These are phyloP conservation scores for Achlya flavicornis DNA, from an alignment of 2,888 invertebrate genomes.

Conservation along the genomic window DNA sequence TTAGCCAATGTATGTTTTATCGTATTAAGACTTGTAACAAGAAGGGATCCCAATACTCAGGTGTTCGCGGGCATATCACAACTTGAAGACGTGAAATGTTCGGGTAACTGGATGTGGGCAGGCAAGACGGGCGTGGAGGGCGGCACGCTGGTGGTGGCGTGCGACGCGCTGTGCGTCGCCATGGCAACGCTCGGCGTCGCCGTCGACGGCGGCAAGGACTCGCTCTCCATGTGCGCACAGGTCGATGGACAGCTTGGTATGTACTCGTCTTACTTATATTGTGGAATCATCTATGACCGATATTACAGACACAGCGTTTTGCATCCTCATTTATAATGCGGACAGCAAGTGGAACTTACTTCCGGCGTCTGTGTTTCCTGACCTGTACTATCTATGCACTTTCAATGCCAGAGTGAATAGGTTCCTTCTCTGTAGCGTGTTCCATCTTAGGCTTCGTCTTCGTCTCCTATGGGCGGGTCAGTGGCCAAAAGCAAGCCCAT, in stretches of 20 bases:
- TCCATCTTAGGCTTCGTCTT: no score
- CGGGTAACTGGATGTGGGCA: slow-evolving; percentile 99
- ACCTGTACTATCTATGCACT: no score
- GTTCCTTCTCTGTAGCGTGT: no score
- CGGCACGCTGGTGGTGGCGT: slow-evolving; percentile 93
- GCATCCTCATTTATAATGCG: no score
- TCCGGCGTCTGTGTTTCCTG: no score
- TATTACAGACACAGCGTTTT: no score
- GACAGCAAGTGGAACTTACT: background rate
- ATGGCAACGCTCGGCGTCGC: slow-evolving; percentile 93
- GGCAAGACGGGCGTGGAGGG: slow-evolving; percentile 98
- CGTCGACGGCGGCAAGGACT: slow-evolving; percentile 98
- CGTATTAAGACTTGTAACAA: no score
- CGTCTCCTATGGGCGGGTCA: no score
- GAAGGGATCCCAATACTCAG: slow-evolving; percentile 36
- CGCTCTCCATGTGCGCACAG: slow-evolving; percentile 97
- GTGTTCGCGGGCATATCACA: slow-evolving; percentile 87
- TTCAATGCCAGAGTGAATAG: no score
- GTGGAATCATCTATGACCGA: no score
- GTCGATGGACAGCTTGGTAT: slow-evolving; percentile 85
- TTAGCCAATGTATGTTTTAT: no score
- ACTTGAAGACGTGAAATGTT: slow-evolving; percentile 96
- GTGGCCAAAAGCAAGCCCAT: no score
- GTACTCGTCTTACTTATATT: background rate
- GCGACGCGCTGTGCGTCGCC: slow-evolving; percentile 92